phyloP scores from a whole-genome alignment of 2,797 vertebrate genomes.

The Cyprinella venusta region DNA sequence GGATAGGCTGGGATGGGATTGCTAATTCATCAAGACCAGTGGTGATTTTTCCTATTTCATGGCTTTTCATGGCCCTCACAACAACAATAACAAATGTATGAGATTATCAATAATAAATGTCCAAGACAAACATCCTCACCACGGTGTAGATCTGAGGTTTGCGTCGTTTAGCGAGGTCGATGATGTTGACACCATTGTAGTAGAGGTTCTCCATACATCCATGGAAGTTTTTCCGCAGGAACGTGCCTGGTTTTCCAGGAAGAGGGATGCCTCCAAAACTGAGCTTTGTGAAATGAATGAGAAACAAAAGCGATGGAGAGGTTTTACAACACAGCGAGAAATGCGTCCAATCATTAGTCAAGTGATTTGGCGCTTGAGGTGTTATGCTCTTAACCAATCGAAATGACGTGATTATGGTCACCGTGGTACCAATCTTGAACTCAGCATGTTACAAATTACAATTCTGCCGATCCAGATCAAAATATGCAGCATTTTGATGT shows the following conservation, averaged over 20 bases:
- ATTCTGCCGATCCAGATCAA: background rate
- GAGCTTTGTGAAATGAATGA: conserved; percentile 81
- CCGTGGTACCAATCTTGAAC: background rate
- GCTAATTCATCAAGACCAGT: conserved; percentile 15
- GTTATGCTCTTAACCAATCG: background rate
- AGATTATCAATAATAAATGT: conserved; percentile 9
- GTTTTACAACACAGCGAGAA: conserved; percentile 16
- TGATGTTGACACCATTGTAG: conserved; percentile 90
- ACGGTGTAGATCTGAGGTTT: conserved; percentile 90
- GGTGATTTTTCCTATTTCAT: background rate
- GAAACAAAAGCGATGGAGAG: conserved; percentile 22
- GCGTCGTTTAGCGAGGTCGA: conserved; percentile 88
- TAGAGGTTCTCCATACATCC: conserved; percentile 96
- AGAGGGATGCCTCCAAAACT: conserved; percentile 91
- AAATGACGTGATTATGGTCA: background rate
- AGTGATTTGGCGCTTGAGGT: background rate
- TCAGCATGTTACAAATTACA: background rate
- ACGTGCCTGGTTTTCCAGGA: conserved; percentile 88
- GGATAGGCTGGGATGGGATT: background rate
- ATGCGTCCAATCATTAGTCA: background rate
- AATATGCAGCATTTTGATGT: no score
- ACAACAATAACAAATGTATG: background rate
- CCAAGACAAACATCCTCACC: conserved; percentile 78
- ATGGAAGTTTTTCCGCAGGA: conserved; percentile 90
- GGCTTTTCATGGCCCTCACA: background rate